Conservation (phyloP, 2,888 invertebrate species). For the Furcula furcula region DNA sequence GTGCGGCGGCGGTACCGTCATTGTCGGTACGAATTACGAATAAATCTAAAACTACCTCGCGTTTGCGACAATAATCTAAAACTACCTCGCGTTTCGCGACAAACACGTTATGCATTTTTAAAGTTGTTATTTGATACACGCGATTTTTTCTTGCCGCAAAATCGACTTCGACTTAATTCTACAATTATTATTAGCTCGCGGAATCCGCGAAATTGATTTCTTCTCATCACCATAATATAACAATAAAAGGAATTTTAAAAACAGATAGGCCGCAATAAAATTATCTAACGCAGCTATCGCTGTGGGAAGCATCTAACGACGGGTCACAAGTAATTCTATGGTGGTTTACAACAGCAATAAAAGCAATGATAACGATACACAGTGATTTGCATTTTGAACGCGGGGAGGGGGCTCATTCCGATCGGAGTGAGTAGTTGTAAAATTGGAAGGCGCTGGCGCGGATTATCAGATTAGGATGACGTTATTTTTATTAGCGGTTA, state of each 20-base stretch:
- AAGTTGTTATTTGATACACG: too few species aligned
- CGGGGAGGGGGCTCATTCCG: slow-evolving; percentile 25
- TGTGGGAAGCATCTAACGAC: slow-evolving; percentile 34
- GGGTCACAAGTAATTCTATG: slow-evolving; percentile 40
- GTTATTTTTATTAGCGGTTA: slow-evolving; percentile 5
- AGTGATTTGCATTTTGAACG: slow-evolving; percentile 34
- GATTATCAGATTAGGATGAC: slow-evolving; percentile 28
- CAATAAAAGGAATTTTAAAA: slow-evolving; percentile 18
- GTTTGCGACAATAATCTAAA: too few species aligned
- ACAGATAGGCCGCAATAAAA: slow-evolving; percentile 28
- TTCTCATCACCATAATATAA: slow-evolving; percentile 8
- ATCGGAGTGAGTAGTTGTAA: slow-evolving; percentile 30
- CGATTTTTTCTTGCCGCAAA: too few species aligned
- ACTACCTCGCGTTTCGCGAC: too few species aligned
- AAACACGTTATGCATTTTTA: too few species aligned
- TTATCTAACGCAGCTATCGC: slow-evolving; percentile 27
- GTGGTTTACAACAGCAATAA: slow-evolving; percentile 45
- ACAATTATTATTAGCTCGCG: slow-evolving; percentile 11
- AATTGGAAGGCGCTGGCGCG: slow-evolving; percentile 18
- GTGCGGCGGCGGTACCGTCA: too few species aligned
- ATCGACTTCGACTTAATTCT: too few species aligned
- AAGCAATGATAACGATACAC: slow-evolving; percentile 51
- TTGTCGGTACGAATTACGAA: too few species aligned
- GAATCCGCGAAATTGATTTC: slow-evolving; percentile 20
- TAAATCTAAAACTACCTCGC: too few species aligned